Conservation (phyloP, 2,113 vertebrate genomes). For the Pantherophis guttatus region DNA sequence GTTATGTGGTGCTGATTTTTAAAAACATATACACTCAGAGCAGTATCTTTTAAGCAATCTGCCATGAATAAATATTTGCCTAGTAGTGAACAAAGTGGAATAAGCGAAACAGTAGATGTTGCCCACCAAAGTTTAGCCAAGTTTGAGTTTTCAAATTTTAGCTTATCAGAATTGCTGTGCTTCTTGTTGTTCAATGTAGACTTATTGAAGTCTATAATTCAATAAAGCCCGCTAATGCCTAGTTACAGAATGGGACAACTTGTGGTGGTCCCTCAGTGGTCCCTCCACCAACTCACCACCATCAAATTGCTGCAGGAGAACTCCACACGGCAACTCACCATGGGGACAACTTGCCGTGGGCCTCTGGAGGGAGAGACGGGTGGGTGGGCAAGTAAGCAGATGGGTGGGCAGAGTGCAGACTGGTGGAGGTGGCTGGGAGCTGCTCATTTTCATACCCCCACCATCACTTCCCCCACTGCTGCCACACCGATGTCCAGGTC, state of each 20-base stretch:
- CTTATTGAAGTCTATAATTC: not conserved
- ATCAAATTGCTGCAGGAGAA: not conserved
- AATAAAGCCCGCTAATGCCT: not conserved
- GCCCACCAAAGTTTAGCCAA: not conserved
- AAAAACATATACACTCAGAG: not conserved
- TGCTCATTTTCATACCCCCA: not conserved
- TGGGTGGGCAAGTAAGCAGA: too few species aligned
- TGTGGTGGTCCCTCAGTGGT: not conserved
- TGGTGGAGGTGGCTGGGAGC: not conserved
- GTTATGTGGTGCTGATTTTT: constrained; percentile 14
- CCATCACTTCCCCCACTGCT: not conserved
- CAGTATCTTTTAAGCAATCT: not conserved
- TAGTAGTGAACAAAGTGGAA: constrained; percentile 17
- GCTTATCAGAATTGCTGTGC: constrained; percentile 1
- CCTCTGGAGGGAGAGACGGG: not conserved
- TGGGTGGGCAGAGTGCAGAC: not conserved
- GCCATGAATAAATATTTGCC: constrained; percentile 10
- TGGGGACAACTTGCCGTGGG: not conserved
- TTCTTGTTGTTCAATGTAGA: not conserved
- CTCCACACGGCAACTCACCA: not conserved
- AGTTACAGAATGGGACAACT: not conserved
- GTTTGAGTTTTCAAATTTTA: constrained; percentile 1
- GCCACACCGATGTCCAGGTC: not conserved
- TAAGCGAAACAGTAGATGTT: not conserved
- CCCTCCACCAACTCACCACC: too few species aligned